phyloP scores from a whole-genome alignment of 2,113 vertebrate species.

The Psilopsiagon aymara region DNA sequence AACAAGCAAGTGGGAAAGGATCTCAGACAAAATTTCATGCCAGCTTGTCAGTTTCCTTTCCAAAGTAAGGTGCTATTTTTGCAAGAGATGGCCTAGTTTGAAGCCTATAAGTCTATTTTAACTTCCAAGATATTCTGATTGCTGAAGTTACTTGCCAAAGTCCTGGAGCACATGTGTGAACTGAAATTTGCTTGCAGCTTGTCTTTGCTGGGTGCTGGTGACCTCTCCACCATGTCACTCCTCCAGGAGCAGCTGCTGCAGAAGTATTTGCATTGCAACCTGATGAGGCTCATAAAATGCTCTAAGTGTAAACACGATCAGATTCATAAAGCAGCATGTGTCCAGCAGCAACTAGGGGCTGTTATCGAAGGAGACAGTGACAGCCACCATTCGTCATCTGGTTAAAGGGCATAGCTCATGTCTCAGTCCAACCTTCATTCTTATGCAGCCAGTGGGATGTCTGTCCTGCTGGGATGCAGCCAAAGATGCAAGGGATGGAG shows the following conservation, averaged over 20 bases:
- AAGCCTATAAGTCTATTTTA: not conserved
- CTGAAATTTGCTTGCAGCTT: not conserved
- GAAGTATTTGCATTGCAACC: not conserved
- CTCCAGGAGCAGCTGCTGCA: not conserved
- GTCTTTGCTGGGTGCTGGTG: not conserved
- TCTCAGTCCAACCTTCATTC: not conserved
- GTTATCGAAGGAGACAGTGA: not conserved
- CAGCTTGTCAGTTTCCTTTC: not conserved
- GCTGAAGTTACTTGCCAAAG: not conserved
- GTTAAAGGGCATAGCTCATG: not conserved
- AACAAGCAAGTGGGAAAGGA: not conserved
- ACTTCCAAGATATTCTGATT: not conserved
- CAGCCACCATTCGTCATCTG: not conserved
- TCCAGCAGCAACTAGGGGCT: not conserved
- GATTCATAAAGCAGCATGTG: not conserved
- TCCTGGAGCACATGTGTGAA: accelerated
- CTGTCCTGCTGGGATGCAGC: not conserved
- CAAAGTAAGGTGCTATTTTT: not conserved
- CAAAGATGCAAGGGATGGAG: not conserved
- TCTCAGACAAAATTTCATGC: not conserved
- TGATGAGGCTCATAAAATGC: not conserved
- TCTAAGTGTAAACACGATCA: not conserved
- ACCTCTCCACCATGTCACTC: not conserved
- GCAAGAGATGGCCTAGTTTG: not conserved
- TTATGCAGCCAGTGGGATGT: not conserved